Evolutionary conservation across 30 jellyfish, hydroid and myxozoan species (phyloP), one percentile per base, ranked within the genome.

Genomic region (Rhopilema esculentum): DNA sequence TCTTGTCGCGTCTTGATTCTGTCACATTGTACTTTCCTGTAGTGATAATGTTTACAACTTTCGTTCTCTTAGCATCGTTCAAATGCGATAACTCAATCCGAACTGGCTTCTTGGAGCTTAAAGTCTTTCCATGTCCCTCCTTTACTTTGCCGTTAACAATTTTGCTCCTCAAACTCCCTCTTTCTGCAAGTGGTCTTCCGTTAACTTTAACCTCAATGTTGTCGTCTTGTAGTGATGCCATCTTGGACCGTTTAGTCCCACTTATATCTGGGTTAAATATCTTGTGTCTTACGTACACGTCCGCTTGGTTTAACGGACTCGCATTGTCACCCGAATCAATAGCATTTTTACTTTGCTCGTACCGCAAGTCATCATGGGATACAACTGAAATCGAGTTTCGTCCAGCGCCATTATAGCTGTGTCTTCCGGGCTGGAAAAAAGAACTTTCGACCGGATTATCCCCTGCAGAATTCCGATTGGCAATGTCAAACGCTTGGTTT

Each of bases 31-130:
- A 95, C 52, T 90, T 85, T 0, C 97, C 92, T 1, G 97, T 68
- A 18, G 99, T 95, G 19, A 95, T 66, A 26, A 95, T 95, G 80
- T 95, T 95, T 40, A 95, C 83, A n/a, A 95, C 80, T 83, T 95
- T 95, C 29, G 97, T 78, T 77, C 76, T 90, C 66, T 78, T 91
- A 18, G 90, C 89, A 69, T 91, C 96, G 73, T 77, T 68, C 7
- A 80, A 77, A 78, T 95, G 99, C 49, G 97, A 89, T 21, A 95
- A 79, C 75, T 95, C 97, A 24, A 90, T 91, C 69, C 75, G 80
- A 0, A 95, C 92, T 8, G 98, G 99, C 28, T 90, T 89, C 49
- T 83, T 91, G 18, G 99, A 84, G 16, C 89, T 73, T 40, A 95
- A 72, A 0, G 95, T 91, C 82, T 91, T 86, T 62, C 97, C 98